Base-by-base conservation (phyloP, 2,797 vertebrate genomes). In the Australoheros facetus region DNA sequence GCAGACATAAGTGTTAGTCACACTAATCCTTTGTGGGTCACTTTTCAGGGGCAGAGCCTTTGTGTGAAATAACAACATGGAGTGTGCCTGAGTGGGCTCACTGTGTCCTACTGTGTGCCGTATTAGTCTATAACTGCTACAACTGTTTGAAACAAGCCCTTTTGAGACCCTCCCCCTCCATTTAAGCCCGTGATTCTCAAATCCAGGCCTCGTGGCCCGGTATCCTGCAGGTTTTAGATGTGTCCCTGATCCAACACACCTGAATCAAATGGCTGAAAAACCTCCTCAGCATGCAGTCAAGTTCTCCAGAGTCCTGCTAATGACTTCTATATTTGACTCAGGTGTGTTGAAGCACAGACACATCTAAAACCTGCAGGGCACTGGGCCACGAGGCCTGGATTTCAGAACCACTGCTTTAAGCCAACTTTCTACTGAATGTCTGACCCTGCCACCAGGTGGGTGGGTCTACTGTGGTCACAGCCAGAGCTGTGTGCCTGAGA, bases 71-170 rank as follows among this genome's bases (percentile, higher is more conserved):
- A 42, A 14, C 3, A 39, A 9, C 39, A 4, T 13, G 39, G 7
- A 62, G 39, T 62, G n/a, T 23, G 34, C 59, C 59, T 42, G 13
- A 62, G 13, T 23, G 34, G 16, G 39, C 23, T 62, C 3, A 62
- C 1, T 23, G 59, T 62, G 37, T 42, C 34, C 11, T 39, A 7
- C 30, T 32, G 30, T 32, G 4, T 7, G 5, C 16, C 7, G 14
- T 62, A 2, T 62, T 62, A 7, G 34, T 62, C 59, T 62, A 16
- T 62, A 62, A 42, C 34, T 39, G 4, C n/a, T 42, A 62, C 39
- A 39, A 7, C 30, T 30, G 30, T 0, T 1, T 10, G 23, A 42
- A 42, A 45, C 42, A 5, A 45, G 42, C 42, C 42, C 16, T 45
- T 42, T 16, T 45, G 60, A 26, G 4, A 16, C 4, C 8, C 60